Evolutionary conservation across 35 echinoderm and acorn worm species (phyloP).

Genomic region (Nesometra sesokonis): DNA sequence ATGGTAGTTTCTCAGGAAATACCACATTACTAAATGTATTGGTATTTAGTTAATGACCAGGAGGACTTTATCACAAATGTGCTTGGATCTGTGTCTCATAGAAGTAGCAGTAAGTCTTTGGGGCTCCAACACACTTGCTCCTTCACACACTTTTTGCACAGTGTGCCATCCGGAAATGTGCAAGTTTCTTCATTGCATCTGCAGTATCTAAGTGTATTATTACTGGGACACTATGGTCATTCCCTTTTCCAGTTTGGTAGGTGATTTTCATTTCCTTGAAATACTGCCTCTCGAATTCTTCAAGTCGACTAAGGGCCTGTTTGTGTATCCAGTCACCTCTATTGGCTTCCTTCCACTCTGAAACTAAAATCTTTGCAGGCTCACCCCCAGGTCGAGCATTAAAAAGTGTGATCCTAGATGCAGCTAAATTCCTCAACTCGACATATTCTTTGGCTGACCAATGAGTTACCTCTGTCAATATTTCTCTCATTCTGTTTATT

Average conservation of each 20-base stretch:
- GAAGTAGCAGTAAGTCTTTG: slow-evolving; percentile 7
- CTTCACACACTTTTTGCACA: neutral
- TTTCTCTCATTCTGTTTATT: no score
- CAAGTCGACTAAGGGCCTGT: neutral
- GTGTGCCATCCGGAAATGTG: no score
- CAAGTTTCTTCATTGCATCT: slow-evolving; percentile 21
- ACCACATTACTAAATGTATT: no score
- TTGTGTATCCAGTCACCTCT: slow-evolving; percentile 42
- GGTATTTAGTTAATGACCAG: no score
- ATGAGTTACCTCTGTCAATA: no score
- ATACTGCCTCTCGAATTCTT: neutral
- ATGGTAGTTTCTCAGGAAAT: no score
- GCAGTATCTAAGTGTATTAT: slow-evolving; percentile 30
- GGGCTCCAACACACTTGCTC: neutral
- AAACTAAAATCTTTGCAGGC: slow-evolving; percentile 20
- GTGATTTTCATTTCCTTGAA: slow-evolving; percentile 12
- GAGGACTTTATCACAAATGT: no score
- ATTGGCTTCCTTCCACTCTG: slow-evolving; percentile 52
- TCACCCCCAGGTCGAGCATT: slow-evolving; percentile 71
- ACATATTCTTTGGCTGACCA: slow-evolving; percentile 24
- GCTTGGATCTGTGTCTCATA: slow-evolving; percentile 11
- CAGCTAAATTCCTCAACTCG: slow-evolving; percentile 28
- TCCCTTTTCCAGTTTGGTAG: slow-evolving; percentile 53
- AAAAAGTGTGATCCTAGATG: slow-evolving; percentile 46
- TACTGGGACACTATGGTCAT: slow-evolving; percentile 36